Evolutionary conservation across 2,888 invertebrate genomes (phyloP).

Genomic region (Bimastos eiseni): DNA sequence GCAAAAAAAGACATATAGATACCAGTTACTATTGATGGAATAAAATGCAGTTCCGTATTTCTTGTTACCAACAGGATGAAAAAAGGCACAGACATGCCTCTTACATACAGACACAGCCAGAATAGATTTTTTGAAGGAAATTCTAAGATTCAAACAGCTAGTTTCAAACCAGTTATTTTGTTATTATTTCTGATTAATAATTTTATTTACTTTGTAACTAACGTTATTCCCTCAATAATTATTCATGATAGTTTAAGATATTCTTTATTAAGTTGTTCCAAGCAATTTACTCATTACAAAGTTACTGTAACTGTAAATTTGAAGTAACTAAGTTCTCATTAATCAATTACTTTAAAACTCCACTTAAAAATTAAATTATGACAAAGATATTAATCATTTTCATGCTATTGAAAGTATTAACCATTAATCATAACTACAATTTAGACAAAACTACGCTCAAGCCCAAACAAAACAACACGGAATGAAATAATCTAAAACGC

Average conservation of each 20-base stretch:
- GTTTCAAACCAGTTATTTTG: not conserved
- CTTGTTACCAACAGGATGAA: not conserved
- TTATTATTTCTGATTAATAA: not conserved
- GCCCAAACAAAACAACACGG: too few species aligned
- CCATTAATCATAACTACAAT: not conserved
- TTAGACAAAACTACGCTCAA: not conserved
- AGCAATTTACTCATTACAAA: not conserved
- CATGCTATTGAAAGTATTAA: not conserved
- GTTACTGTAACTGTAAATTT: not conserved
- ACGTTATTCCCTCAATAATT: not conserved
- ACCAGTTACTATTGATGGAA: not conserved
- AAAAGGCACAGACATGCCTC: not conserved
- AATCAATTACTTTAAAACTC: not conserved
- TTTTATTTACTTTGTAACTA: not conserved
- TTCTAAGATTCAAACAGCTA: not conserved
- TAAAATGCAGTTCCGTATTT: not conserved
- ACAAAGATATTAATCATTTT: not conserved
- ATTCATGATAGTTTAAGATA: not conserved
- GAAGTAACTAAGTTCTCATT: not conserved
- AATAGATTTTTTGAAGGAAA: not conserved
- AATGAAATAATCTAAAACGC: not conserved
- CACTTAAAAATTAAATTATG: not conserved
- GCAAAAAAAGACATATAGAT: not conserved
- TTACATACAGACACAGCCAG: not conserved
- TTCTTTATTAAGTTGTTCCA: not conserved